These are phyloP conservation scores for Drosophila arawakana DNA, from an alignment of 1,140 invertebrate species.

Conservation along the genomic window DNA sequence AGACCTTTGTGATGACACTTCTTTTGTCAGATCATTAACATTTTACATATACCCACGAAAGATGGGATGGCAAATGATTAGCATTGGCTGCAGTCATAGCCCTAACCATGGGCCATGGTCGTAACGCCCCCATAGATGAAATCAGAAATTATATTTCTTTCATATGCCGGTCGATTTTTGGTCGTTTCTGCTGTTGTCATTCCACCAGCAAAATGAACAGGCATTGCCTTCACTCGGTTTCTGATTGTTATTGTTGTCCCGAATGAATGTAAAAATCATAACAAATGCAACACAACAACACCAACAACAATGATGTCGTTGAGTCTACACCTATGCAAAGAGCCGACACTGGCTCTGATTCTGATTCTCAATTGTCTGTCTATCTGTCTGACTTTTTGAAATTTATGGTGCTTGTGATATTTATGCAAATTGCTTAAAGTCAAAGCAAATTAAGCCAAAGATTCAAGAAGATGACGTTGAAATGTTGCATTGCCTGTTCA, in stretches of 20 bases:
- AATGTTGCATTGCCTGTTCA: conserved; percentile 48
- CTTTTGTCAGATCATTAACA: conserved; percentile 38
- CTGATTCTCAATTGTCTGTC: no score
- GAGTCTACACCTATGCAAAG: conserved; percentile 25
- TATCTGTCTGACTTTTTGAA: conserved; percentile 2
- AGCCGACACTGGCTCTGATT: conserved; percentile 18
- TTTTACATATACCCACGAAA: conserved; percentile 23
- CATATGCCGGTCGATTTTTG: conserved; percentile 58
- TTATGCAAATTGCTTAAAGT: conserved; percentile 82
- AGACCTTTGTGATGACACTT: conserved; percentile 5
- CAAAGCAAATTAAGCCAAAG: conserved; percentile 81
- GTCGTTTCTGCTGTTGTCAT: conserved; percentile 58
- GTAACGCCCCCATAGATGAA: conserved; percentile 57
- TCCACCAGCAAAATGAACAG: conserved; percentile 48
- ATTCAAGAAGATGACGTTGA: conserved; percentile 77
- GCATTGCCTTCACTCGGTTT: conserved; percentile 48
- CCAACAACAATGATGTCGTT: not conserved
- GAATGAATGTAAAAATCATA: conserved; percentile 64
- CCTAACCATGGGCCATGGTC: conserved; percentile 6
- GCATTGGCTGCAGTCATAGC: conserved; percentile 14
- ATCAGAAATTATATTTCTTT: conserved; percentile 67
- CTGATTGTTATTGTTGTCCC: conserved; percentile 74
- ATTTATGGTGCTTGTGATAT: conserved; percentile 61
- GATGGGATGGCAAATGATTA: conserved; percentile 53
- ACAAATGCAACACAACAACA: conserved; percentile 53